Evolutionary conservation across 35 echinoderm and acorn worm species (phyloP).

Genomic region (Nesometra sesokonis): DNA sequence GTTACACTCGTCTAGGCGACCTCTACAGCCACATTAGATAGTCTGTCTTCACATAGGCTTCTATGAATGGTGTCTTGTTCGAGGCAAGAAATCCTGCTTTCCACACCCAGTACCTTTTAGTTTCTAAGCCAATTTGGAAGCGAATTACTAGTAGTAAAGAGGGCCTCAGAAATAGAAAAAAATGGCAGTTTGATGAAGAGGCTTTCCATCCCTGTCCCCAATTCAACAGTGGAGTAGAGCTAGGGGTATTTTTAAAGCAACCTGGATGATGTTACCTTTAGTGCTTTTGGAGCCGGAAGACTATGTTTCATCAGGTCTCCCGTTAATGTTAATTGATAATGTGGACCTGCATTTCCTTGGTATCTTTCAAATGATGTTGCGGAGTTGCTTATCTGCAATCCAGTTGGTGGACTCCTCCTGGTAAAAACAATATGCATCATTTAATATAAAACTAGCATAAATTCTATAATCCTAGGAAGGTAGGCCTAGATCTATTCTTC

Average conservation of each 20-base stretch:
- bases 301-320: constrained; percentile 47
- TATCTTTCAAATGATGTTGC: constrained; percentile 20
- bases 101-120: too few relatives aligned
- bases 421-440: neutral
- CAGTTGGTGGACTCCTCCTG: constrained; percentile 27
- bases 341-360: constrained; percentile 48
- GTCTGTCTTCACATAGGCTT: too few relatives aligned
- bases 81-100: too few relatives aligned
- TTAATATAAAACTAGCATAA: too few relatives aligned
- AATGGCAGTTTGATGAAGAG: neutral
- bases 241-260: too few relatives aligned
- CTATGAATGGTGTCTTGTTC: too few relatives aligned
- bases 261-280: constrained; percentile 44
- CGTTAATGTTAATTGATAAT: constrained; percentile 43
- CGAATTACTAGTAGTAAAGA: too few relatives aligned
- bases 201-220: neutral
- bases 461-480: too few relatives aligned
- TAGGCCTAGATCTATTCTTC: too few relatives aligned
- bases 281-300: constrained; percentile 54
- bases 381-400: constrained; percentile 24
- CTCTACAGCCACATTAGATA: too few relatives aligned
- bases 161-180: neutral
- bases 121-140: too few relatives aligned
- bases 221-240: neutral
- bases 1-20: too few relatives aligned